Percentiles rank a stretch among this genome's conserved stretches.
Conservation (phyloP, 2,113 vertebrate genomes). For the Vulpes lagopus region DNA sequence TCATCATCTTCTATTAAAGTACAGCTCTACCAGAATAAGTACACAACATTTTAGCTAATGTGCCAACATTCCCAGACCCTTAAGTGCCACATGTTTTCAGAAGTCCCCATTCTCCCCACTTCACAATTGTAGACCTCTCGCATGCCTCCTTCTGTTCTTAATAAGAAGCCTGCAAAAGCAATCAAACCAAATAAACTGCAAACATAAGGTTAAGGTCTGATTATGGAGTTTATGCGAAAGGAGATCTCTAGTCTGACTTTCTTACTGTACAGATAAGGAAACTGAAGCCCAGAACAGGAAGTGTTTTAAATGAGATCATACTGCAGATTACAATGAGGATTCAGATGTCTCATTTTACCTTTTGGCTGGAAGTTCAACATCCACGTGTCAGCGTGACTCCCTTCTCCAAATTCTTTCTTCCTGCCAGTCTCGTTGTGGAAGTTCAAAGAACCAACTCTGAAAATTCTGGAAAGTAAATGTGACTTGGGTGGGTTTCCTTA, state of each 20-base stretch:
- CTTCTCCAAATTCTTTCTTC: not conserved
- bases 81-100: not conserved
- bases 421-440: not conserved
- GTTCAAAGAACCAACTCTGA: not conserved
- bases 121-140: not conserved
- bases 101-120: not conserved
- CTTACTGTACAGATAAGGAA: not conserved
- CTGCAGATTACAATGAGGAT: not conserved
- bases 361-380: not conserved
- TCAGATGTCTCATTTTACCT: not conserved
- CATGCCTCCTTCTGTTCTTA: not conserved
- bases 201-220: not conserved
- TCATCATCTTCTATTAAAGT: not conserved
- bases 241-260: not conserved
- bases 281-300: not conserved
- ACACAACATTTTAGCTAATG: not conserved
- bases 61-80: not conserved
- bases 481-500: not conserved
- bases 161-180: constrained; percentile 14
- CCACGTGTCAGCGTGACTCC: not conserved
- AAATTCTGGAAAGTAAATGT: not conserved
- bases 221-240: not conserved
- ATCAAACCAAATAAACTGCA: not conserved
- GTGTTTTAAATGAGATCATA: not conserved
- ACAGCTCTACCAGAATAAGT: not conserved